phyloP scores from a whole-genome alignment of 2,113 vertebrate species.

The Chionodraco myersi region DNA sequence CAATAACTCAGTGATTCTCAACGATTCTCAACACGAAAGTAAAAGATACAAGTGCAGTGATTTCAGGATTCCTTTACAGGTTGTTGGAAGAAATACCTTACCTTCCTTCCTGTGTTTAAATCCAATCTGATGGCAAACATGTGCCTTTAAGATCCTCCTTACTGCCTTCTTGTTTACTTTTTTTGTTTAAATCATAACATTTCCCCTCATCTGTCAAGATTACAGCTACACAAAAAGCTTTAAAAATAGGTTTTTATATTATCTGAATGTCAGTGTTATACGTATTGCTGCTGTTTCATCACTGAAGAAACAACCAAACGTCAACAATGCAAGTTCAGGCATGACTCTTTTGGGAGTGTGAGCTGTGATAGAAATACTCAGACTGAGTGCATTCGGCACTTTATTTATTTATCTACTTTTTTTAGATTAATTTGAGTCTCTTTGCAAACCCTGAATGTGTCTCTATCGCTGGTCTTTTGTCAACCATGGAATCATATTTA shows the following conservation, averaged over 20 bases:
- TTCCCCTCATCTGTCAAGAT: background rate
- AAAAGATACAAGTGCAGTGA: background rate
- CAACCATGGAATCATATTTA: background rate
- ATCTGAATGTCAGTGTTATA: background rate
- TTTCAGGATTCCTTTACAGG: slow-evolving; percentile 5
- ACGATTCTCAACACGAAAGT: background rate
- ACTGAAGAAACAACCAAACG: background rate
- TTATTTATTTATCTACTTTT: background rate
- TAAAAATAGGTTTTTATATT: background rate
- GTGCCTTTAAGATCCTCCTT: too few species aligned
- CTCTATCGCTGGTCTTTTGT: background rate
- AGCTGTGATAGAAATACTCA: slow-evolving; percentile 1
- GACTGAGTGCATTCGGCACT: background rate
- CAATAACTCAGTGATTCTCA: slow-evolving; percentile 34
- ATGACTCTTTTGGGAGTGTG: slow-evolving; percentile 1
- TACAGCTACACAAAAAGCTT: background rate
- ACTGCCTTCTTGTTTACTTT: too few species aligned
- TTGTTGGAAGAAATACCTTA: background rate
- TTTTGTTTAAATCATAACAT: too few species aligned
- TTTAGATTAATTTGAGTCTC: background rate
- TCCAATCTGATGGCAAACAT: too few species aligned
- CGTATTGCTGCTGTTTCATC: background rate
- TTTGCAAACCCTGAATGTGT: background rate
- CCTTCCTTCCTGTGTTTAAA: background rate
- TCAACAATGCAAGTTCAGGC: slow-evolving; percentile 7